A percentile compares a stretch with the other conserved stretches of the same genome.
Conservation (phyloP, 1,140 invertebrate genomes). For the Sycobia sp. region DNA sequence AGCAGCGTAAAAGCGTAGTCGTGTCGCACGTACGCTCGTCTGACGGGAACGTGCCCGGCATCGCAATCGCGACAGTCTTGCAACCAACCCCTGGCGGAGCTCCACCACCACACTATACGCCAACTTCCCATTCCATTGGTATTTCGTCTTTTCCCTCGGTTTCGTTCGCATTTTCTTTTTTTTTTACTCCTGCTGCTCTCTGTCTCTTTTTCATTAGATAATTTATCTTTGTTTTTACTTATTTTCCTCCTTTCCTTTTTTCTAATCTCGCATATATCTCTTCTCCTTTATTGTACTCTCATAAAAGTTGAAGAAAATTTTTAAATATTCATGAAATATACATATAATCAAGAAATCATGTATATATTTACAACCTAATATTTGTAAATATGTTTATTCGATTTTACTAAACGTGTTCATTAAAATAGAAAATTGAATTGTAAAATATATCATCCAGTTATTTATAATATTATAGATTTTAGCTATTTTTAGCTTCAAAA, state of each 20-base stretch:
- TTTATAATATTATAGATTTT: no score
- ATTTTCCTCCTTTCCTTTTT: not conserved
- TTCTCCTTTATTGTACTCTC: no score
- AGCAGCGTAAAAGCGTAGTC: constrained; percentile 61
- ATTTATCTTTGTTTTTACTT: not conserved
- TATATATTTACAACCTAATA: no score
- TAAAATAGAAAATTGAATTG: no score
- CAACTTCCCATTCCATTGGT: not conserved
- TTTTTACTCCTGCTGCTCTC: not conserved
- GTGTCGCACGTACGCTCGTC: constrained; percentile 63
- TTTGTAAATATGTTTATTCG: no score
- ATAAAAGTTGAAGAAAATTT: no score
- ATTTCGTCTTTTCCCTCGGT: not conserved
- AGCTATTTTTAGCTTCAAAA: no score
- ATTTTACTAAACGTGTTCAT: no score
- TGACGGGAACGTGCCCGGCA: constrained; percentile 59
- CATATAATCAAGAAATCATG: no score
- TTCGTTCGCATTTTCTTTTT: not conserved
- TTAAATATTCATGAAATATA: no score
- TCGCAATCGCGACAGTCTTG: constrained; percentile 33
- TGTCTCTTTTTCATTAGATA: not conserved
- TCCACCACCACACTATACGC: constrained; percentile 33
- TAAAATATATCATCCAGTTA: no score
- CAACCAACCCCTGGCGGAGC: constrained; percentile 47
- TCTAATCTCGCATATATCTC: no score